Evolutionary conservation across 2,797 vertebrate species (phyloP), one percentile per base, ranked within the genome.

Genomic region (Dendrocincla fuliginosa): DNA sequence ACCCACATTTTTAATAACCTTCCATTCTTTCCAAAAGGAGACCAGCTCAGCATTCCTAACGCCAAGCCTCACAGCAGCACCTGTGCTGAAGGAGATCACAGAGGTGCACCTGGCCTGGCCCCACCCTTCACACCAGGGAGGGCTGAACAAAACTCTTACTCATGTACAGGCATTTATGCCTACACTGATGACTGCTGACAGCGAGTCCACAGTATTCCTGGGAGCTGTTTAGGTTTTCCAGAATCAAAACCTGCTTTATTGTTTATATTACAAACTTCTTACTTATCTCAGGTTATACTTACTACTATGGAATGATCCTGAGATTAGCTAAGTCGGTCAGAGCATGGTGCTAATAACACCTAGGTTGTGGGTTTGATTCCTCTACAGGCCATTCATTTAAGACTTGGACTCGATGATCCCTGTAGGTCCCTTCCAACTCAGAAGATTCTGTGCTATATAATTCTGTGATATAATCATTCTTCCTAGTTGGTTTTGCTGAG

Each of bases 171-270:
- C 33, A 33, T 37, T 39, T 20, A 39, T 32, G 44, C 39, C 44
- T 25, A 5, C 0, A 0, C 28, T 28, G 32, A 19, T 8, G 4
- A 57, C 28, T 28, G 17, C 27, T 8, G 4, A 57, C 11, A 11
- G 35, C 1, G 10, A 77, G 24, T 7, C 24, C 57, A 41, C 13
- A 25, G 41, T 2, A 24, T 19, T 69, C 39, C 44, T 1, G 0
- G 52, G 55, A 24, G 47, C 22, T 67, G 13, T 30, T 84, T 11
- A 20, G 6, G 28, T 41, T 52, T 76, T 59, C 39, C 67, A 67
- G 52, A 52, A 55, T 5, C 10, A 69, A 76, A 50, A 80, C 41
- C 2, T 28, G 20, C 35, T 30, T 41, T 59, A 27, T 3, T n/a
- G 42, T 28, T 79, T 32, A 49, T 13, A 13, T 37, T 44, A 28